Base-by-base conservation (phyloP, 2,797 vertebrate genomes). In the Periparus ater region DNA sequence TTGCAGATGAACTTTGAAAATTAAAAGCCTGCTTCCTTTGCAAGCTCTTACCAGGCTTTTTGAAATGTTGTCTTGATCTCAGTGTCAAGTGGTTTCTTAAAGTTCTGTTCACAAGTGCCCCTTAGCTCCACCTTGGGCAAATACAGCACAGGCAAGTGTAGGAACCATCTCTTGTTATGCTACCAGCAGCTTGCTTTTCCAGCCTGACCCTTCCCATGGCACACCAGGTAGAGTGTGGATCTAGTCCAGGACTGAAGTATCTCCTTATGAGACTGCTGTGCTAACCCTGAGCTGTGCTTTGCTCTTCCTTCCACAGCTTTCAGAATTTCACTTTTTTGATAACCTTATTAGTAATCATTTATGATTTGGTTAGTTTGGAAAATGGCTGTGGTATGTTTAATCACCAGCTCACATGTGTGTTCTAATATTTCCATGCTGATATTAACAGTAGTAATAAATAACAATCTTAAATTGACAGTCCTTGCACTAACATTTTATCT, bases 1-100 rank as follows among this genome's bases (percentile, higher is more conserved):
- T 92, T 89, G 30, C 36, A 65, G 86, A 96, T 94, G 63, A 93
- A 91, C 65, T 94, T 94, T 34, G 26, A 63, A 70, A 96, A 95
- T 87, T 50, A 82, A 95, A 93, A 88, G 55, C 62, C 45, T 9
- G 1, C 42, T 93, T 89, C 70, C 50, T 93, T 86, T 65, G 36
- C 80, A 81, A 61, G 66, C 62, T 40, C 44, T 27, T 74, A 26
- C 17, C 32, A 36, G 58, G 57, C 63, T 71, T 50, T 89, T 90
- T 74, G 4, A 68, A 92, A 75, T 29, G 21, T 82, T 22, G 1
- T 66, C 79, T 80, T 80, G 57, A 74, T 91, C 71, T 94, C 51
- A 60, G 14, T 38, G 5, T 42, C 38, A 67, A 66, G 36, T 29
- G 15, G 57, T 83, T 80, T 51, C 65, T 53, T 67, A 27, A 89